A percentile compares a stretch with the other conserved stretches of the same genome.
These are phyloP conservation scores for Heliocidaris erythrogramma DNA, from an alignment of 35 echinoderm and acorn worm species.

Conservation along the genomic window DNA sequence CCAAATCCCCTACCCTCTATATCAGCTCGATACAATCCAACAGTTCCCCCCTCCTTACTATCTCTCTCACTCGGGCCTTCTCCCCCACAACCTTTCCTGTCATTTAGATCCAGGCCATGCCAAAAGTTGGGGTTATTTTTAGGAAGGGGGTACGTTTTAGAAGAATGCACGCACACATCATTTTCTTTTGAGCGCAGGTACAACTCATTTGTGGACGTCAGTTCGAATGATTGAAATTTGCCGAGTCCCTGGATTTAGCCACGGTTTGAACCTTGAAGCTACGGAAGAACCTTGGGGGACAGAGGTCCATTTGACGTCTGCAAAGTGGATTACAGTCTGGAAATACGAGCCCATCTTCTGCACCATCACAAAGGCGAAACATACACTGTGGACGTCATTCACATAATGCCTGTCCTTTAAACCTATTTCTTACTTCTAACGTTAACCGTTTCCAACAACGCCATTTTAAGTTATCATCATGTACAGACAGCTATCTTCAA, in stretches of 20 bases:
- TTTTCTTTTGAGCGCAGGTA: not conserved
- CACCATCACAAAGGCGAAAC: not conserved
- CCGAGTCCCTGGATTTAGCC: not conserved
- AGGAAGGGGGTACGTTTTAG: not conserved
- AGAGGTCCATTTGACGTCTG: not conserved
- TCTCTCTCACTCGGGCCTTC: not conserved
- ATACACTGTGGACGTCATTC: not conserved
- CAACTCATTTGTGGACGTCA: not conserved
- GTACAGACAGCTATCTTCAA: not conserved
- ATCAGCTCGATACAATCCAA: not conserved
- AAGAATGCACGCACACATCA: not conserved
- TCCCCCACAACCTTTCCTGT: not conserved
- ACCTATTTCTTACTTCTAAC: not conserved
- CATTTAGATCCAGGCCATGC: slow-evolving; percentile 7
- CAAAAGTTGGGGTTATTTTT: slow-evolving; percentile 2
- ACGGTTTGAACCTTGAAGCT: not conserved
- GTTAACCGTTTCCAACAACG: not conserved
- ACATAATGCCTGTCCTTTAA: not conserved
- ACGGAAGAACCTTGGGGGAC: not conserved
- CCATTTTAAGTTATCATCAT: not conserved
- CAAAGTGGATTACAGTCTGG: not conserved
- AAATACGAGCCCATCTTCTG: not conserved
- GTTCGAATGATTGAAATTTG: not conserved
- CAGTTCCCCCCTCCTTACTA: not conserved
- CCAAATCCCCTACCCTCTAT: not conserved